Evolutionary conservation across 2,113 vertebrate genomes (phyloP), one percentile per base, ranked within the genome.

Genomic region (Enhydra lutris): DNA sequence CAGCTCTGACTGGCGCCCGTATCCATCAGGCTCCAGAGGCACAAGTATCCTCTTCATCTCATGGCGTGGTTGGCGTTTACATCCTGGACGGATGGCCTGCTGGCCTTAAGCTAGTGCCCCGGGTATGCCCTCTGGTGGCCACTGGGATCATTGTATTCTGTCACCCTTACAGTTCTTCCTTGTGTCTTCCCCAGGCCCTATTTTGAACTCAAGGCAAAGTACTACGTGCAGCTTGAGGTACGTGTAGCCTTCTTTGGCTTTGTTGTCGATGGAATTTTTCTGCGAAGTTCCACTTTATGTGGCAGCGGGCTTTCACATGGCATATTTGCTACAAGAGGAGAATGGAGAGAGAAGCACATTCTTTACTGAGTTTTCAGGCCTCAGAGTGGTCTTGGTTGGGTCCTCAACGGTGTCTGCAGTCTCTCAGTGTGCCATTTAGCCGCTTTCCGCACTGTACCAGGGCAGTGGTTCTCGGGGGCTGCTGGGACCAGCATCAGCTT

Each of bases 181-280:
- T 17, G 79, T 94, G 45, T 98, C 93, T 94, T 96, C 95, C 52
- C 47, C 98, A 99, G 99, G 98, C 99, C 99, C 84, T 99, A 99
- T 98, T 99, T 99, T 99, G 99, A 99, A 98, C 99, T 99, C 98
- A 99, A 99, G 98, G 99, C 99, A 0, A 99, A 99, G 98, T 99
- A 99, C 98, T 99, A 99, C 4, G 98, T 99, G 52, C 99, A 99
- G 61, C 99, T 99, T 21, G 99, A 99, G 99, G 99, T 99, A 99
- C 0, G 99, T 98, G 52, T 21, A 9, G 42, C 61, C 50, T 52
- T 69, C 65, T 61, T 69, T 20, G 65, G 50, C n/a, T 79, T 18
- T 18, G 47, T 81, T 14, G 6, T n/a, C 21, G 47, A 82, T 80
- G 95, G 29, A 78, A 50, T 52, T 91, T 81, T 87, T 18, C 52